These are phyloP conservation scores for Passerina amoena DNA, from an alignment of 2,113 vertebrate genomes.

Conservation along the genomic window DNA sequence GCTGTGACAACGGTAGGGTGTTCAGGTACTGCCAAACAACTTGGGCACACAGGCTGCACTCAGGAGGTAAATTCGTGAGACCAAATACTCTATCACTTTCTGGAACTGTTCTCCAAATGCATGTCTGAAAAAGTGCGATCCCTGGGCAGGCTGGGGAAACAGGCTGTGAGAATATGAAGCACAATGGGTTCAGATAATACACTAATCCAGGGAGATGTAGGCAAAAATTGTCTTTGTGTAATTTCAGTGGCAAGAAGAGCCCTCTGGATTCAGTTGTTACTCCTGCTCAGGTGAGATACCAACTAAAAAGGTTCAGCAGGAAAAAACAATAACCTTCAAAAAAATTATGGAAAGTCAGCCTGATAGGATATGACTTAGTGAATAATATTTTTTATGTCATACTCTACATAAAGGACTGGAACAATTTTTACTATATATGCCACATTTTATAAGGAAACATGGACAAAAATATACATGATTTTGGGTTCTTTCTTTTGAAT, in stretches of 20 bases:
- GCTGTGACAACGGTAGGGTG: accelerated
- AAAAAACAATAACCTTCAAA: neutral
- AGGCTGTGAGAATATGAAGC: accelerated
- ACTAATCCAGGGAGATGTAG: neutral
- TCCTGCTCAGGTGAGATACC: neutral
- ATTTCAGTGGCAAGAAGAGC: neutral
- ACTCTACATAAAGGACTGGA: neutral
- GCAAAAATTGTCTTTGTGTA: neutral
- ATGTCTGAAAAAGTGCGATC: neutral
- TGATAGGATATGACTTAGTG: neutral
- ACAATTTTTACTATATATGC: neutral
- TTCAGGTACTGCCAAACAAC: neutral
- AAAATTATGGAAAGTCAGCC: neutral
- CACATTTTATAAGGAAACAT: neutral
- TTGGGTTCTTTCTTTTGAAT: neutral
- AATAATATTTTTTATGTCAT: neutral
- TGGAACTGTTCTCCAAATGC: neutral
- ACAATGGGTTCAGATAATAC: neutral
- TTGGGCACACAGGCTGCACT: neutral
- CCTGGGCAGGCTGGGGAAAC: neutral
- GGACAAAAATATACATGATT: neutral
- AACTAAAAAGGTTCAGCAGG: neutral
- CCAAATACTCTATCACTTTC: neutral
- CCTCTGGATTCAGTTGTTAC: neutral
- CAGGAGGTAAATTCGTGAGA: neutral